Conservation (phyloP, 2,113 vertebrate species). For the Dascyllus trimaculatus region DNA sequence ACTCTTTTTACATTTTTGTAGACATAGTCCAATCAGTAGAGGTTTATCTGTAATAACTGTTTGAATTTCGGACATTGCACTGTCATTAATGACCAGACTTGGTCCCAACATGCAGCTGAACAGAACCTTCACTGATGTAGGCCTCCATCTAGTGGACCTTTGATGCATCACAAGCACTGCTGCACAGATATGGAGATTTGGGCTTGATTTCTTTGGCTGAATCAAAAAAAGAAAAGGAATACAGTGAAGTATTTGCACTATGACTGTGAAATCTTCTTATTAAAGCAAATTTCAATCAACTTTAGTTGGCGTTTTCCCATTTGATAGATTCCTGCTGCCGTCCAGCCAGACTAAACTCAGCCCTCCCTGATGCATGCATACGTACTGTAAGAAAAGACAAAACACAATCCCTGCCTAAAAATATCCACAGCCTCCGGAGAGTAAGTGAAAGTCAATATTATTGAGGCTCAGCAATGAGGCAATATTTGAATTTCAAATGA, state of each 20-base stretch:
- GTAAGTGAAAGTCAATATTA: constrained; percentile 74
- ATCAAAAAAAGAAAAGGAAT: not conserved
- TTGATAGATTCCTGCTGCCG: not conserved
- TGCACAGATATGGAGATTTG: not conserved
- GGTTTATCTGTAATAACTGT: too few relatives aligned
- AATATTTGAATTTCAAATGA: constrained; percentile 81
- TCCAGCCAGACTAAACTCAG: not conserved
- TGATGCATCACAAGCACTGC: not conserved
- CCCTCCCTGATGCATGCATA: not conserved
- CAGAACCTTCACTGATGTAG: not conserved
- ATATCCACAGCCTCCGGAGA: constrained; percentile 56
- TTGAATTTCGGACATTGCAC: too few relatives aligned
- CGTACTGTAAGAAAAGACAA: constrained; percentile 10
- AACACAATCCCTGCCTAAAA: constrained; percentile 53
- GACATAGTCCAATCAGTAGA: too few relatives aligned
- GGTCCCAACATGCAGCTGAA: too few relatives aligned
- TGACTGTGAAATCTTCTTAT: too few relatives aligned
- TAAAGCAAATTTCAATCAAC: not conserved
- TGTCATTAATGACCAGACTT: too few relatives aligned
- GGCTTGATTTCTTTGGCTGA: not conserved
- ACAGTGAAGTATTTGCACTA: not conserved
- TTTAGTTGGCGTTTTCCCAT: not conserved
- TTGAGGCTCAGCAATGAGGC: constrained; percentile 71
- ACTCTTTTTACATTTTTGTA: too few relatives aligned
- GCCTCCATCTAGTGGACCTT: not conserved